phyloP scores from a whole-genome alignment of 1,140 invertebrate genomes.

The Cyrtorhinus lividipennis region DNA sequence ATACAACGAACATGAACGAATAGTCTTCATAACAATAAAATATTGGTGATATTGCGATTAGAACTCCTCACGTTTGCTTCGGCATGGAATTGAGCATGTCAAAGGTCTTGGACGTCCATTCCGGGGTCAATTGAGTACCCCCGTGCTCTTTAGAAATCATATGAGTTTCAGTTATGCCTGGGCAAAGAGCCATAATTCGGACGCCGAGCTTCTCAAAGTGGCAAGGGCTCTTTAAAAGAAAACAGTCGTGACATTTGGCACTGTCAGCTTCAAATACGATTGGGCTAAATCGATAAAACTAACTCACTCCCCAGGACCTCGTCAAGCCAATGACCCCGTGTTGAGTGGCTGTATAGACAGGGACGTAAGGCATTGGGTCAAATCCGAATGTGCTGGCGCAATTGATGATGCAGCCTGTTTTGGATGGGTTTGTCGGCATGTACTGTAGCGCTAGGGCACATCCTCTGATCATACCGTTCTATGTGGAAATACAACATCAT shows the following conservation, averaged over 20 bases:
- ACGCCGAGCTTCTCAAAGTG: conserved; percentile 35
- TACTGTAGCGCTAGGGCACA: background rate
- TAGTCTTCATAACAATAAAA: too few relatives aligned
- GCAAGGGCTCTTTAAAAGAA: conserved; percentile 29
- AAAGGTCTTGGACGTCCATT: background rate
- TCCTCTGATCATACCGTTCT: conserved; percentile 3
- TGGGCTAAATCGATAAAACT: too few relatives aligned
- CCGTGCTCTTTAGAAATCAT: background rate
- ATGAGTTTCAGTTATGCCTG: conserved; percentile 36
- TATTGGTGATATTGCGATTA: too few relatives aligned
- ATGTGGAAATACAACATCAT: too few relatives aligned
- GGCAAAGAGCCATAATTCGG: conserved; percentile 36
- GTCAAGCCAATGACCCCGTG: conserved; percentile 1
- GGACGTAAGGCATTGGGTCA: background rate
- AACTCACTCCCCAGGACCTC: background rate
- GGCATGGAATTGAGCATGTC: background rate
- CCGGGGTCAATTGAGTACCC: background rate
- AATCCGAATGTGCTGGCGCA: background rate
- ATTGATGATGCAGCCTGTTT: background rate
- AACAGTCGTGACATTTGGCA: background rate
- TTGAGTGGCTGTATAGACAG: background rate
- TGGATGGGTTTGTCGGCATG: background rate
- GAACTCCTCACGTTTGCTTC: conserved; percentile 1
- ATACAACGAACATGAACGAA: too few relatives aligned
- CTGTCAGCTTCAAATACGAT: too few relatives aligned